A percentile compares a stretch with the other conserved stretches of the same genome.
These are phyloP conservation scores for Pseudois nayaur DNA, from an alignment of 2,113 vertebrate genomes.

Conservation along the genomic window DNA sequence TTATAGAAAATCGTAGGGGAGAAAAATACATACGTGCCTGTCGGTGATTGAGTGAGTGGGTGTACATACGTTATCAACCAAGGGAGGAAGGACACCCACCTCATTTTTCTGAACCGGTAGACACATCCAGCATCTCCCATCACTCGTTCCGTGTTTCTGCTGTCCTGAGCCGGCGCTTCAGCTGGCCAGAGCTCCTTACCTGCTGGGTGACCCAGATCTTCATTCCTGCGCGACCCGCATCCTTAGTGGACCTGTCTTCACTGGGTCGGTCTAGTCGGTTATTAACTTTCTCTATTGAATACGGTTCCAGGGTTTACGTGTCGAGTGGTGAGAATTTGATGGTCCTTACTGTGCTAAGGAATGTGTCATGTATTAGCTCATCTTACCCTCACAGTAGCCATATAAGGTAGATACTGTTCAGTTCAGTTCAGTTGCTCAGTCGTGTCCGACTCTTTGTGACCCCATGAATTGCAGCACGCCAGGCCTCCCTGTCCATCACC, in stretches of 20 bases:
- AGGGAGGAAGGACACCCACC: not conserved
- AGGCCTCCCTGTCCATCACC: too few relatives aligned
- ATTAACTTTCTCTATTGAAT: not conserved
- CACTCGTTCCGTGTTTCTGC: accelerated
- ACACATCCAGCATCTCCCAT: not conserved
- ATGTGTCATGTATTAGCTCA: not conserved
- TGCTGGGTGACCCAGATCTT: not conserved
- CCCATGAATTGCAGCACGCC: too few relatives aligned
- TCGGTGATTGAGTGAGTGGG: not conserved
- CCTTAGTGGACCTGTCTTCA: not conserved
- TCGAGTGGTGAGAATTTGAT: not conserved
- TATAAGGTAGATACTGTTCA: not conserved
- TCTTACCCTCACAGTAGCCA: not conserved
- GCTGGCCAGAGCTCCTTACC: not conserved
- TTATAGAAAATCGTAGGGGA: not conserved
- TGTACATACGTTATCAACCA: not conserved
- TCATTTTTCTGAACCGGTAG: not conserved
- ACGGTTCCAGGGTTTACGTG: not conserved
- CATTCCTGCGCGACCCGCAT: not conserved
- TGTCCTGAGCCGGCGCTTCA: not conserved
- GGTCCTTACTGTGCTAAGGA: not conserved
- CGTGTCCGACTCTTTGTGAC: too few relatives aligned
- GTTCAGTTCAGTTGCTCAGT: too few relatives aligned
- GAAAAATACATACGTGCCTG: not conserved
- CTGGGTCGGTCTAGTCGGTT: not conserved